Conservation (phyloP, 2,888 invertebrate species). For the Lycocerus yunnanus region DNA sequence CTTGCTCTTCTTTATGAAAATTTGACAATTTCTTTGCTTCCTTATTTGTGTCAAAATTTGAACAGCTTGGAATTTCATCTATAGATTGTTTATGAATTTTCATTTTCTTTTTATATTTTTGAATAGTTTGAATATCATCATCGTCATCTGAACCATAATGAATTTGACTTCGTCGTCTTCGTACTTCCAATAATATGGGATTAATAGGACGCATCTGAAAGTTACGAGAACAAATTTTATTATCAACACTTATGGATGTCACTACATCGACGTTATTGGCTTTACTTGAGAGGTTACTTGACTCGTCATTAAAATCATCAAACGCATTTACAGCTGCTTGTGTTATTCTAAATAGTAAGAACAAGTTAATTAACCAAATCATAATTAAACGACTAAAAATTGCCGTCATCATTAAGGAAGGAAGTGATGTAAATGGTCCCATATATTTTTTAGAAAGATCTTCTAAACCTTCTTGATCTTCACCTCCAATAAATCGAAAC, state of each 20-base stretch:
- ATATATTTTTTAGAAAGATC: neutral
- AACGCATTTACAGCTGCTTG: constrained; percentile 31
- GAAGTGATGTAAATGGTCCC: neutral
- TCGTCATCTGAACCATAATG: neutral
- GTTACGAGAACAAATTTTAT: neutral
- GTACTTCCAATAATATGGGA: neutral
- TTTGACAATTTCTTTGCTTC: neutral
- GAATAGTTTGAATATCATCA: neutral
- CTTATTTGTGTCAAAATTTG: too few species aligned
- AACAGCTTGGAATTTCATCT: too few species aligned
- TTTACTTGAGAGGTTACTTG: neutral
- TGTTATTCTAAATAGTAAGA: constrained; percentile 37
- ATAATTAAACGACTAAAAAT: constrained; percentile 38
- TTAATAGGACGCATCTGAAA: neutral
- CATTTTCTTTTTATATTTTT: too few species aligned
- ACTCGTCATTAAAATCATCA: constrained; percentile 15
- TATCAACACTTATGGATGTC: neutral
- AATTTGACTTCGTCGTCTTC: neutral
- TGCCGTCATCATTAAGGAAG: constrained; percentile 28
- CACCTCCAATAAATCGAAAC: constrained; percentile 43
- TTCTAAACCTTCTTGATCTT: neutral
- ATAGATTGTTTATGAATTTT: too few species aligned
- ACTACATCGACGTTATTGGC: neutral
- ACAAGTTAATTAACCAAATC: constrained; percentile 42
- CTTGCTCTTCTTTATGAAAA: neutral